Base-by-base conservation (phyloP, 2,113 vertebrate species). In the Cinclus cinclus region DNA sequence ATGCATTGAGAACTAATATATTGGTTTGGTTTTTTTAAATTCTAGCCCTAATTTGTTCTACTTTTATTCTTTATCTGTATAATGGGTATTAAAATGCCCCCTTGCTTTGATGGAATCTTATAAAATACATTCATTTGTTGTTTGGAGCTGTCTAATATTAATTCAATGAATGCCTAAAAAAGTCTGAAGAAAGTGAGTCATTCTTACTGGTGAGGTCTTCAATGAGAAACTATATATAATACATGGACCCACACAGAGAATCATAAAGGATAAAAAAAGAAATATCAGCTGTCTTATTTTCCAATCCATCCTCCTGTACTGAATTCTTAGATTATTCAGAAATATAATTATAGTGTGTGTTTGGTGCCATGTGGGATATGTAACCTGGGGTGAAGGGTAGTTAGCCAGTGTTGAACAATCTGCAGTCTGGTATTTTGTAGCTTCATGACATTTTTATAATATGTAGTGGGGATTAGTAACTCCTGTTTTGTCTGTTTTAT, bases 151-250 rank as follows among this genome's bases (percentile, higher is more conserved):
- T 73, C 94, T 94, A 79, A 91, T 87, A 83, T 71, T 92, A 87
- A 93, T 94, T 83, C 68, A 93, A 35, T 89, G 39, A 77, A 81
- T 62, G 68, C 75, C 77, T 95, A 86, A 92, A 95, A 65, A 80
- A 56, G 41, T 63, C 71, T 73, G 59, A 80, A 89, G 60, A 91
- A 92, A 92, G 24, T 96, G 92, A 97, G 71, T 97, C 88, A 90
- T 92, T 93, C 55, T 92, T 77, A 63, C 59, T 80, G 76, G n/a
- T 92, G 85, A 95, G 64, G 42, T 93, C 69, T 93, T 96, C 90
- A 94, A 89, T 94, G 83, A 76, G 62, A 92, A 83, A 35, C 83
- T 93, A 86, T 90, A 92, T 90, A 90, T 88, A 94, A 88, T 59
- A 77, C 25, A 42, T 42, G 55, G 90, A 88, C 90, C 88, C 83